Base-by-base conservation (phyloP, 2,888 invertebrate genomes). In the Nymphalis polychloros region DNA sequence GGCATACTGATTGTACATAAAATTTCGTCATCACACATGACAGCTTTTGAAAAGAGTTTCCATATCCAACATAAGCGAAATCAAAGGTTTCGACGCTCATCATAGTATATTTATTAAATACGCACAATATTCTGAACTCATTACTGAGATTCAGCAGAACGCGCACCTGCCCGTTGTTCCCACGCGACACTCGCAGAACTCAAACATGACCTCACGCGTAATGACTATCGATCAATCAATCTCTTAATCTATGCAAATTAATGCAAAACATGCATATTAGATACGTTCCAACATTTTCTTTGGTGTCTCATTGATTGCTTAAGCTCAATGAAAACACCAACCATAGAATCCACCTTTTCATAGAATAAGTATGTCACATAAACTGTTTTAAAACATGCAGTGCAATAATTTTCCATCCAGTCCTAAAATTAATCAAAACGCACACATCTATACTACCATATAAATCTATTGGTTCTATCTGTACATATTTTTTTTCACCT, bases 161-260 rank as follows among this genome's bases (percentile, higher is more conserved):
- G 35, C 60, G 79, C 89, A 89, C 88, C 89, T 89, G 89, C 81
- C 79, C 75, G 74, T 72, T 76, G 79, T 88, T 89, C 89, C 84
- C 89, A 89, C 89, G 86, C 76, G 62, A 63, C 63, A 60, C 60
- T 60, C 46, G 60, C 20, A 49, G 62, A 55, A 66, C 63, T 60
- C 55, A 55, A 60, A 59, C 63, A 35, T 66, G 72, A 69, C 72
- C 65, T 67, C 70, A 69, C 64, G 65, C 69, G 69, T 69, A 72
- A 65, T 68, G 72, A 64, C 63, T 70, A 60, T 65, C 61, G 60
- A 72, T 67, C 69, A 64, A 61, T 69, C 73, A 72, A 70, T 70
- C 69, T 72, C 66, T 64, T 73, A 70, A 70, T 70, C 62, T 68
- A 73, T 72, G 64, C 53, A 66, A 72, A 72, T 73, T 70, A 69